phyloP scores from a whole-genome alignment of 2,797 vertebrate genomes.

The Muraenolepis orangiensis region DNA sequence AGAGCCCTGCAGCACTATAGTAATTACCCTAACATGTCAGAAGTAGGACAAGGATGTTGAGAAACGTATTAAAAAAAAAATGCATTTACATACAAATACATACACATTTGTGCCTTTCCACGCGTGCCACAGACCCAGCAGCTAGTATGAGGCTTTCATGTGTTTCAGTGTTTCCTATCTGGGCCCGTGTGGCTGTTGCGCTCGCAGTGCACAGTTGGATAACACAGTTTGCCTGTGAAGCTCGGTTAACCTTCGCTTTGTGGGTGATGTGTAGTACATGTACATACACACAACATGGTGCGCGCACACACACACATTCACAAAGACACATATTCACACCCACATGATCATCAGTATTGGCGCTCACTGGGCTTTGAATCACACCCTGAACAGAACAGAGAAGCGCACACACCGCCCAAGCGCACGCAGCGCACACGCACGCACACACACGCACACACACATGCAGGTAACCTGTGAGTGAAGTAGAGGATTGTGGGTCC shows the following conservation, averaged over 20 bases:
- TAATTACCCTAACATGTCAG: background rate
- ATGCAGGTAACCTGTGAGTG: background rate
- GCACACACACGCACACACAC: background rate
- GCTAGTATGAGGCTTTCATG: background rate
- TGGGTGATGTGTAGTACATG: background rate
- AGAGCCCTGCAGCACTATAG: background rate
- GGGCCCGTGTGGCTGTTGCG: background rate
- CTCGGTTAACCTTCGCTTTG: background rate
- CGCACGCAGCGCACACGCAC: background rate
- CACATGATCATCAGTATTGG: background rate
- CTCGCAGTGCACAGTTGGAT: background rate
- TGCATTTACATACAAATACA: background rate
- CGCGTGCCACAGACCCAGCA: background rate
- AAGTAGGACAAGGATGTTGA: background rate
- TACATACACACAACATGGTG: too few species aligned
- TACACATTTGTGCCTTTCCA: background rate
- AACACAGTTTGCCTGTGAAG: background rate
- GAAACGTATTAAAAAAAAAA: background rate
- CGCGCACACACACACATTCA: background rate
- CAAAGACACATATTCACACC: background rate
- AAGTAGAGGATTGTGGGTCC: background rate
- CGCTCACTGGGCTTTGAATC: conserved; percentile 1
- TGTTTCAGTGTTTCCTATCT: background rate
- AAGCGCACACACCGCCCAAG: background rate
- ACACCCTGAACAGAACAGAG: background rate